Base-by-base conservation (phyloP, 2,113 vertebrate species). In the Chamaea fasciata region DNA sequence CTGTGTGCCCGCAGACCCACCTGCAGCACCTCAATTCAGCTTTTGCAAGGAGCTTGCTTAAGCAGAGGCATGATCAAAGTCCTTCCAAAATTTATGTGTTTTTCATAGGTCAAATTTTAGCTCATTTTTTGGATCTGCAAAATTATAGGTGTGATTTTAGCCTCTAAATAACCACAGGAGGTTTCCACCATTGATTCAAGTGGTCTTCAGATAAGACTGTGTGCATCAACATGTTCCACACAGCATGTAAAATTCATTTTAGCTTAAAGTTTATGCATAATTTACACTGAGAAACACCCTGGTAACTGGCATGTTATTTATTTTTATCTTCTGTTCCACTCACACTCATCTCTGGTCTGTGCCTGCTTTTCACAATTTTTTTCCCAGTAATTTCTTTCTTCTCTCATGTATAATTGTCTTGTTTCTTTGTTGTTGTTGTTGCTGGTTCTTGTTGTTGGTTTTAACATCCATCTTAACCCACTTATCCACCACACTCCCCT, bases 171-270 rank as follows among this genome's bases (percentile, higher is more conserved):
- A 84, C 87, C 83, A 52, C 87, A 52, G 84, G 96, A 81, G 73
- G 83, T 63, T 95, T 89, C 64, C 63, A 30, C 56, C 28, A 62
- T 59, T 96, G 89, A 96, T 92, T 91, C 3, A 8, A 83, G 83
- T 84, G 60, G 93, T 95, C 89, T 78, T 92, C 4, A 3, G 89
- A 94, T 96, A 95, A 96, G 87, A 33, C 50, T 77, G 57, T 83
- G 71, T 59, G 81, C 84, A 92, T 87, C 89, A 89, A 74, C 39
- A 67, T 44, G 24, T 82, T 81, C 52, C 65, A 55, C 39, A 77
- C 69, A 81, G 89, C 93, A 91, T 94, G 84, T 47, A 92, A 94
- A 95, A 96, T 96, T 92, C 81, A 91, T 95, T 96, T 96, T 63
- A 84, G 60, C 64, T 94, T 92, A 75, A 89, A 81, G 13, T 91